Base-by-base conservation (phyloP, 2,888 invertebrate genomes). In the Chrysolina oricalcia region DNA sequence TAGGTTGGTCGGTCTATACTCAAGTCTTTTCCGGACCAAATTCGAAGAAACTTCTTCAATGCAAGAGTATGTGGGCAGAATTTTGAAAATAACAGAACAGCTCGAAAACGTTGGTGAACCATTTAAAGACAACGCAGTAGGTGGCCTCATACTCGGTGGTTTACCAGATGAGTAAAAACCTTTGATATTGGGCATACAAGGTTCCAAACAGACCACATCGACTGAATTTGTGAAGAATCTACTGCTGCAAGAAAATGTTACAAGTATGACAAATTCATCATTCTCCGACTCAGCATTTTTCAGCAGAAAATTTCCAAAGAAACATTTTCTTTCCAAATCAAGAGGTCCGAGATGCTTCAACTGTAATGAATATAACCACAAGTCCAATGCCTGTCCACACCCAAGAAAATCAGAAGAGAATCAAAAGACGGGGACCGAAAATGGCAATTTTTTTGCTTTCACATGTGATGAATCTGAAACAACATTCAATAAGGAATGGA, bases 231-330 rank as follows among this genome's bases (percentile, higher is more conserved):
- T 46, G 13, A 46, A 46, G n/a, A 46, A 46, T n/a, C n/a, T 46
- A 46, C n/a, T 46, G n/a, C 46, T 46, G 46, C 46, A 46, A n/a
- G 46, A 46, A 46, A 46, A 46, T 46, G n/a, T 46, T n/a, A 46
- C 2, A 46, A n/a, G 46, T 46, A n/a, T 46, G 46, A 46, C 46
- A 4, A 46, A n/a, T 46, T 15, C 46, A 15, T 46, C 46, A 13
- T 15, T 4, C 6, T 46, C 46, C n/a, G 46, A 46, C 13, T 46
- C 46, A 46, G 10, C 46, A 15, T 46, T 46, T 46, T 13, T 46
- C n/a, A 46, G 46, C n/a, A 46, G n/a, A 46, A 13, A 46, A n/a
- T 46, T n/a, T 46, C 46, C 10, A 46, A 46, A 46, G 15, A 46
- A 46, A 46, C 46, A 9, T 46, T 46, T 46, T 8, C 35, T 35